These are phyloP conservation scores for Calliopsis andreniformis DNA, from an alignment of 1,140 invertebrate species.

Conservation along the genomic window DNA sequence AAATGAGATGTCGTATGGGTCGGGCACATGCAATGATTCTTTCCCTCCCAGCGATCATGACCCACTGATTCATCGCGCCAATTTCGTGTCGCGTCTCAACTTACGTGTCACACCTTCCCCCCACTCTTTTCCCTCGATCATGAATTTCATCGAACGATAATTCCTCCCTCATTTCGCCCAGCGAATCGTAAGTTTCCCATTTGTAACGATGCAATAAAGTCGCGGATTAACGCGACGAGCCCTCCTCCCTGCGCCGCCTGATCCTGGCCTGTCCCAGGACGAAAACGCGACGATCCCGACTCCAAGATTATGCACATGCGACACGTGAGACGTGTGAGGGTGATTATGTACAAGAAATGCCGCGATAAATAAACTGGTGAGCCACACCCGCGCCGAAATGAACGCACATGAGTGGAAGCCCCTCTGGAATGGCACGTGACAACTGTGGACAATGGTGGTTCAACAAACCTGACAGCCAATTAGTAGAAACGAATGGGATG, in stretches of 20 bases:
- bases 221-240: constrained; percentile 24
- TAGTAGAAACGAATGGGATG: constrained; percentile 58
- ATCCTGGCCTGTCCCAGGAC: not conserved
- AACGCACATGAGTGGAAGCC: constrained; percentile 60
- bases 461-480: constrained; percentile 77
- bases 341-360: constrained; percentile 59
- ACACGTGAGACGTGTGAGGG: constrained; percentile 43
- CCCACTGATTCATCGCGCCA: too few species aligned
- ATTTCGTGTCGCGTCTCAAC: too few species aligned
- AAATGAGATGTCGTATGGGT: constrained; percentile 59
- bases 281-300: constrained; percentile 11
- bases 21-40: constrained; percentile 62
- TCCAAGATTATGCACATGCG: constrained; percentile 54
- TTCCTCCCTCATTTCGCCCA: not conserved
- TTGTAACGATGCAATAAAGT: constrained; percentile 13
- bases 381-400: constrained; percentile 67
- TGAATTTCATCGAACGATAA: constrained; percentile 1
- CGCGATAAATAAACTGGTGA: constrained; percentile 60
- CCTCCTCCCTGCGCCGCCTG: not conserved
- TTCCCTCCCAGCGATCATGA: too few species aligned
- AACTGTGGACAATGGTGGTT: constrained; percentile 59
- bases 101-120: too few species aligned
- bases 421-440: constrained; percentile 47
- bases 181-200: constrained; percentile 1
- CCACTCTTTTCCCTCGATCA: not conserved